phyloP scores from a whole-genome alignment of 2,888 invertebrate species.

The Netelia melanura region DNA sequence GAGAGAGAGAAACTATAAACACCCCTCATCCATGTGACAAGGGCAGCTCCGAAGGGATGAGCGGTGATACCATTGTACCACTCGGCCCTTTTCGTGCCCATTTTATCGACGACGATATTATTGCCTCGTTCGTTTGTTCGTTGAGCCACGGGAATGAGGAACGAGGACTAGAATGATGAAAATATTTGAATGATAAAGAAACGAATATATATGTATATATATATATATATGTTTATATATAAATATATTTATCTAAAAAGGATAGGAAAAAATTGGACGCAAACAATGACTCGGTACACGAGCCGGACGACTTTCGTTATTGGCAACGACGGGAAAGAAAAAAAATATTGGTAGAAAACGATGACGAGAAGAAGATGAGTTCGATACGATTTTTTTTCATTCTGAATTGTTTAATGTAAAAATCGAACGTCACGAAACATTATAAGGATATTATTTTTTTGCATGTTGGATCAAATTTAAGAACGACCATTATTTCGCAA shows the following conservation, averaged over 20 bases:
- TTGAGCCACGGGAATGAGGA: background rate
- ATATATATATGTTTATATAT: background rate
- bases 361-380: background rate
- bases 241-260: background rate
- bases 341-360: background rate
- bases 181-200: conserved; percentile 38
- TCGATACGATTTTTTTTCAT: background rate
- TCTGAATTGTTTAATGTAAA: no score
- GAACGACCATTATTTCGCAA: no score
- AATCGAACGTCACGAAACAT: no score
- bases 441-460: no score
- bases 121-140: conserved; percentile 41
- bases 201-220: background rate
- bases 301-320: no score
- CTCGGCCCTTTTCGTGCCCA: conserved; percentile 42
- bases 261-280: background rate
- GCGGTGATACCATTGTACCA: conserved; percentile 32
- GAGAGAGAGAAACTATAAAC: conserved; percentile 31
- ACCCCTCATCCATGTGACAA: conserved; percentile 23
- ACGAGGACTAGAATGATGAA: conserved; percentile 44
- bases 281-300: conserved; percentile 1
- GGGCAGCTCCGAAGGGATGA: conserved; percentile 49
- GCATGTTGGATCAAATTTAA: no score
- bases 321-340: background rate
- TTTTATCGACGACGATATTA: conserved; percentile 53